Conservation (phyloP, 2,888 invertebrate genomes). For the Noctua comes region DNA sequence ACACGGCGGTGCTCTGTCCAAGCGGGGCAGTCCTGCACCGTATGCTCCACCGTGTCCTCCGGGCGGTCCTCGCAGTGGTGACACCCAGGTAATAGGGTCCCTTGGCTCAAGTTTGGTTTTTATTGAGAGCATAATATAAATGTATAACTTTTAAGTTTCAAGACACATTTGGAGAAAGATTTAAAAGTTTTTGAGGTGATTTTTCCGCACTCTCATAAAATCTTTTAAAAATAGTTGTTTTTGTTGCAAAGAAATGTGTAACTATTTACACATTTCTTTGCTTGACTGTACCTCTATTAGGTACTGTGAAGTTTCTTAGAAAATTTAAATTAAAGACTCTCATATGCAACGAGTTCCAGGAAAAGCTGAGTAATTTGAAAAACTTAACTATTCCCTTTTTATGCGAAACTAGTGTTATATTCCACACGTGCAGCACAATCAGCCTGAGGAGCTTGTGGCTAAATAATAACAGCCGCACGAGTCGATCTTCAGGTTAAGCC, state of each 20-base stretch:
- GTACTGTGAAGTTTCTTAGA: background rate
- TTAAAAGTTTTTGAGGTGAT: background rate
- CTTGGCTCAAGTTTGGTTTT: background rate
- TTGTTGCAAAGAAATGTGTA: no score
- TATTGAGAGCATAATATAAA: background rate
- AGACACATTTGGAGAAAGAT: background rate
- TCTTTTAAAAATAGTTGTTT: no score
- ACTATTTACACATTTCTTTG: background rate
- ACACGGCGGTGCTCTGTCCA: no score
- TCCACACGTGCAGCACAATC: background rate
- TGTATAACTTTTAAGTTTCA: background rate
- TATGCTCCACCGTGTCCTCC: no score
- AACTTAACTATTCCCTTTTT: background rate
- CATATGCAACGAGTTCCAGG: background rate
- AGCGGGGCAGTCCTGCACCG: no score
- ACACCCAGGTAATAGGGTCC: no score
- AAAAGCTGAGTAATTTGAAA: constrained; percentile 4
- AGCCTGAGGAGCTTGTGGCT: no score
- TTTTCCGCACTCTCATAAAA: background rate
- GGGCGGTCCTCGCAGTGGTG: no score
- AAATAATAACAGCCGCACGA: no score
- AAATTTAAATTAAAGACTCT: constrained; percentile 25
- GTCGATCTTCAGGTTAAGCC: background rate
- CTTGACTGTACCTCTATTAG: constrained; percentile 11
- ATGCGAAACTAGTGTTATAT: background rate